Evolutionary conservation across 1,140 invertebrate genomes (phyloP).

Genomic region (Drosophila melanica): DNA sequence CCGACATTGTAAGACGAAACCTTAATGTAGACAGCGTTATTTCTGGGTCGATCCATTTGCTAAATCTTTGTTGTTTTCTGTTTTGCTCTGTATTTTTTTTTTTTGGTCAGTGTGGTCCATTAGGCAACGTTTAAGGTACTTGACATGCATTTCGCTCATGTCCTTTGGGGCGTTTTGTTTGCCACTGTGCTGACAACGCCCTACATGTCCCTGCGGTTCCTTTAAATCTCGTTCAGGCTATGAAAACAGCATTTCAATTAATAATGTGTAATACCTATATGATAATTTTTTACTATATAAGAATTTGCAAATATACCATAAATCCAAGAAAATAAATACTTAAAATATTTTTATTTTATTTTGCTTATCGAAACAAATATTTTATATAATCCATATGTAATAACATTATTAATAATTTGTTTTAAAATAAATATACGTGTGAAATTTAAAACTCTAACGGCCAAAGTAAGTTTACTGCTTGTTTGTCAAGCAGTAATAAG

Average conservation of each 20-base stretch:
- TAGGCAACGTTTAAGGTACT: slow-evolving; percentile 69
- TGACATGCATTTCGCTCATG: slow-evolving; percentile 54
- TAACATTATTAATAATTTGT: too few species aligned
- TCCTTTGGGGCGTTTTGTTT: slow-evolving; percentile 65
- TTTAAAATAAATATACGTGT: background rate
- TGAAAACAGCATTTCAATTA: too few species aligned
- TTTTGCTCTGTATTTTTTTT: background rate
- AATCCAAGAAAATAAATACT: too few species aligned
- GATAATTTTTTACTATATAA: too few species aligned
- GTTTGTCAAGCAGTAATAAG: background rate
- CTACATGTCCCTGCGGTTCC: background rate
- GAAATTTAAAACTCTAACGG: slow-evolving; percentile 1
- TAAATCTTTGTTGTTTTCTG: slow-evolving; percentile 2
- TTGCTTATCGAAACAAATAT: too few species aligned
- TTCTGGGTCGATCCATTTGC: slow-evolving; percentile 33
- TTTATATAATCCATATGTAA: too few species aligned
- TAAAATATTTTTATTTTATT: too few species aligned
- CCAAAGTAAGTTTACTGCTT: slow-evolving; percentile 6
- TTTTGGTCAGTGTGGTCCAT: slow-evolving; percentile 77
- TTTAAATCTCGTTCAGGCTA: too few species aligned
- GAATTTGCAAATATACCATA: too few species aligned
- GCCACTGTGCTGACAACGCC: slow-evolving; percentile 51
- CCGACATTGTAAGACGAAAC: slow-evolving; percentile 72
- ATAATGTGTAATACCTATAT: too few species aligned
- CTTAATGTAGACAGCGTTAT: slow-evolving; percentile 52